Evolutionary conservation across 2,113 vertebrate genomes (phyloP).

Genomic region (Alouatta palliata): DNA sequence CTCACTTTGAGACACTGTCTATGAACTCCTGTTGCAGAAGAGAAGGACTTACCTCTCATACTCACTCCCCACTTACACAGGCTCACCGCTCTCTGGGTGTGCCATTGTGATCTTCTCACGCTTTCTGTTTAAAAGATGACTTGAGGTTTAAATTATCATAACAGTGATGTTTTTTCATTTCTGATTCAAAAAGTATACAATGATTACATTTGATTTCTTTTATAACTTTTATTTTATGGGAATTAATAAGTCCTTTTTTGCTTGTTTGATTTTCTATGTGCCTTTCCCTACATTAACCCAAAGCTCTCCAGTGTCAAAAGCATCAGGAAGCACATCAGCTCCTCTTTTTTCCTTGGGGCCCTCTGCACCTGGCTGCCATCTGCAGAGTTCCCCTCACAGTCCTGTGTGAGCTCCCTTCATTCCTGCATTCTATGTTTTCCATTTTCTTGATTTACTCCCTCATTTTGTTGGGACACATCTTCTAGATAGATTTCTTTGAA

Average conservation of each 20-base stretch:
- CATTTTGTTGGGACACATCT: not conserved
- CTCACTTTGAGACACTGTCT: not conserved
- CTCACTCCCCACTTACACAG: not conserved
- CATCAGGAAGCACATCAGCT: not conserved
- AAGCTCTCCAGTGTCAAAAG: not conserved
- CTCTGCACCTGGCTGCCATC: not conserved
- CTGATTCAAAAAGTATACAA: not conserved
- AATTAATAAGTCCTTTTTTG: not conserved
- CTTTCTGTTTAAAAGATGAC: not conserved
- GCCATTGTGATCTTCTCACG: not conserved
- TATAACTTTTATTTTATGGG: not conserved
- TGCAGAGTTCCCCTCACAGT: too few species aligned
- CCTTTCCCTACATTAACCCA: not conserved
- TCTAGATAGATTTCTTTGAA: not conserved
- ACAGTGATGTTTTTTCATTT: not conserved
- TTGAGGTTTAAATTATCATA: not conserved
- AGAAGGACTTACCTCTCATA: not conserved
- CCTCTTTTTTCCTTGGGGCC: not conserved
- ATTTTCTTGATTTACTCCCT: not conserved
- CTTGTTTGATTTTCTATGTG: not conserved
- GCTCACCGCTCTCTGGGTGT: not conserved
- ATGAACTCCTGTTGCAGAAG: not conserved
- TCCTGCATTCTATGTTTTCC: not conserved
- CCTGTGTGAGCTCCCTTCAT: too few species aligned
- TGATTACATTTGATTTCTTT: not conserved